Conservation (phyloP, 2,888 invertebrate species). For the Sinelater perroti region DNA sequence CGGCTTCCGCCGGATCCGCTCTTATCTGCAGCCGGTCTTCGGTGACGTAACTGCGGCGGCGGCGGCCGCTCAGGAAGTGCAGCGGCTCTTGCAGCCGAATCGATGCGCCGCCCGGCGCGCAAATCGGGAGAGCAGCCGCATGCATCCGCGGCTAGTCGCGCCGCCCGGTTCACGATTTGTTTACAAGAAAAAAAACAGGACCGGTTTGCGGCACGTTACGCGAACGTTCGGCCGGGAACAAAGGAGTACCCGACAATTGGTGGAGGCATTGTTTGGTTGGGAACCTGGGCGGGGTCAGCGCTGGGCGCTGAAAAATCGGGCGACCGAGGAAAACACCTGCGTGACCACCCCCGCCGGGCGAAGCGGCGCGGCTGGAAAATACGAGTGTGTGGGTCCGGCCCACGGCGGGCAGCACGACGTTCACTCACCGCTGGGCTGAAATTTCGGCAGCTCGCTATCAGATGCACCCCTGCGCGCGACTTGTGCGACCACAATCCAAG, state of each 20-base stretch:
- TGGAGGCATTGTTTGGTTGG: not conserved
- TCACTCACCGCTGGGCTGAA: constrained; percentile 24
- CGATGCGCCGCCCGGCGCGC: constrained; percentile 10
- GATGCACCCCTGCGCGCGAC: constrained; percentile 22
- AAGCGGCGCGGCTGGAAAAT: not conserved
- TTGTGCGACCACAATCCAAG: constrained; percentile 18
- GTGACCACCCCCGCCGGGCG: not conserved
- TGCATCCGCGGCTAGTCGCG: not conserved
- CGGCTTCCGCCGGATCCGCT: too few relatives aligned
- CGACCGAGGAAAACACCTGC: constrained; percentile 6
- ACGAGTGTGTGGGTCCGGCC: not conserved
- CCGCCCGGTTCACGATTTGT: constrained; percentile 17
- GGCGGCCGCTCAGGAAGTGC: too few relatives aligned
- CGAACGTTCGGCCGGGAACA: constrained; percentile 8
- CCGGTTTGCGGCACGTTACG: constrained; percentile 17
- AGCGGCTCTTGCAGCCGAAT: too few relatives aligned
- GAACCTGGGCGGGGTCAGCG: constrained; percentile 1
- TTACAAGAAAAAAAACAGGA: constrained; percentile 16
- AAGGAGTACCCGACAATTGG: constrained; percentile 1
- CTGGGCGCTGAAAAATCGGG: not conserved
- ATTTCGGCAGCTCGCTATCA: constrained; percentile 25
- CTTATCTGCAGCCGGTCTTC: too few relatives aligned
- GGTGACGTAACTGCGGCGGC: too few relatives aligned
- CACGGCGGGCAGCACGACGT: too few relatives aligned
- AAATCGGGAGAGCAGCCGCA: constrained; percentile 1